Percentiles rank a stretch among this genome's conserved stretches.
These are phyloP conservation scores for Herpetotheres cachinnans DNA, from an alignment of 2,113 vertebrate species.

Conservation along the genomic window DNA sequence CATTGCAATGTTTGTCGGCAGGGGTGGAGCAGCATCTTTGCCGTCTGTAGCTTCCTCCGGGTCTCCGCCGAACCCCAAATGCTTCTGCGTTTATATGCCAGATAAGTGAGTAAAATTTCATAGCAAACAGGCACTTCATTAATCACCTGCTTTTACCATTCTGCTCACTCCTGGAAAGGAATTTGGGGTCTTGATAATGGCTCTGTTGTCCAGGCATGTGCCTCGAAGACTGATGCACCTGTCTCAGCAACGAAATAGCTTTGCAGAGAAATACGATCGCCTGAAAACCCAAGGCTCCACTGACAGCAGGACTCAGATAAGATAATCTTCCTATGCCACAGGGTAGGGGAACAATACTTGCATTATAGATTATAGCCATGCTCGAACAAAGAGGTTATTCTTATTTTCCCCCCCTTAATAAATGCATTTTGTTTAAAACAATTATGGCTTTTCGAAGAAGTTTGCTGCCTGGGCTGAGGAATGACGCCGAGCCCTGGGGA, in stretches of 20 bases:
- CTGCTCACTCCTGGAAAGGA: slow-evolving; percentile 56
- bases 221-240: slow-evolving; percentile 81
- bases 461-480: slow-evolving; percentile 26
- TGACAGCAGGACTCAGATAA: slow-evolving; percentile 62
- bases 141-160: slow-evolving; percentile 70
- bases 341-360: slow-evolving; percentile 74
- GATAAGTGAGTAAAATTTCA: slow-evolving; percentile 43
- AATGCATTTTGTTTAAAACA: slow-evolving; percentile 68
- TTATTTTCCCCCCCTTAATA: slow-evolving; percentile 56
- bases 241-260: slow-evolving; percentile 80
- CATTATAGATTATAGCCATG: slow-evolving; percentile 74
- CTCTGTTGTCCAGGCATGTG: slow-evolving; percentile 72
- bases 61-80: neutral
- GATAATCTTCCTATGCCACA: slow-evolving; percentile 73
- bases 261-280: slow-evolving; percentile 72
- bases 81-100: slow-evolving; percentile 46
- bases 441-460: slow-evolving; percentile 28
- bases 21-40: neutral
- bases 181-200: slow-evolving; percentile 67
- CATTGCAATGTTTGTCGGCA: neutral
- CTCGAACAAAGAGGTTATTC: slow-evolving; percentile 81
- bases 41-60: neutral
- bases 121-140: slow-evolving; percentile 67
- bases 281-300: slow-evolving; percentile 37
- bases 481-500: neutral